These are phyloP conservation scores for Silurus aristotelis DNA, from an alignment of 2,797 vertebrate genomes.

Conservation along the genomic window DNA sequence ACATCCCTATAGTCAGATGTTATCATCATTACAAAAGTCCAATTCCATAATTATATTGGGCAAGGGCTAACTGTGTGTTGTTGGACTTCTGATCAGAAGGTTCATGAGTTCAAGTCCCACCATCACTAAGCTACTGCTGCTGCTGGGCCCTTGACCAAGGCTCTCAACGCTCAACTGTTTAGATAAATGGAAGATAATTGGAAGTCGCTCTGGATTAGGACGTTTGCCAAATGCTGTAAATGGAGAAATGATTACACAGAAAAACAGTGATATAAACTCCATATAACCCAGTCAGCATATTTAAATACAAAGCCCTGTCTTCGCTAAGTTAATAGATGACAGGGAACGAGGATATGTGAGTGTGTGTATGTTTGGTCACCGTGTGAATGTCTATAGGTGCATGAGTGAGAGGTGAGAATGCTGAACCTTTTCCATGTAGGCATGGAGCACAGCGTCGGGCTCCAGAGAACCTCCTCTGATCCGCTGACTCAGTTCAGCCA, in stretches of 20 bases:
- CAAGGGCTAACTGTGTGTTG: no score
- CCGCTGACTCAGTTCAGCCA: constrained; percentile 77
- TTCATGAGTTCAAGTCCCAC: no score
- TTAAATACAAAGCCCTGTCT: background rate
- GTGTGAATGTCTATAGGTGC: background rate
- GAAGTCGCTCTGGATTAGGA: no score
- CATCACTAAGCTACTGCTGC: no score
- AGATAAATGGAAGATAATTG: no score
- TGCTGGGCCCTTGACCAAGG: no score
- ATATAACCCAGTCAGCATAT: background rate
- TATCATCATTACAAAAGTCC: no score
- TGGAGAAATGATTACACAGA: background rate
- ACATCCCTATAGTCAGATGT: no score
- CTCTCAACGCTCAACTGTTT: no score
- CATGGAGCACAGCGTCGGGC: constrained; percentile 78
- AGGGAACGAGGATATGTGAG: background rate
- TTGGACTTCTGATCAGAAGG: no score
- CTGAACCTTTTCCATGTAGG: constrained; percentile 85
- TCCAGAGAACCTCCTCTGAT: constrained; percentile 74
- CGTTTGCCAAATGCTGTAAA: background rate
- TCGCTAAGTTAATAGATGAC: background rate
- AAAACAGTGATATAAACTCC: background rate
- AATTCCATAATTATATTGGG: no score
- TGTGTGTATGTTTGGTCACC: no score
- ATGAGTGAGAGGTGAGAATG: background rate